Evolutionary conservation across 2,797 vertebrate genomes (phyloP), one percentile per base, ranked within the genome.

Genomic region (Sphenodon punctatus): DNA sequence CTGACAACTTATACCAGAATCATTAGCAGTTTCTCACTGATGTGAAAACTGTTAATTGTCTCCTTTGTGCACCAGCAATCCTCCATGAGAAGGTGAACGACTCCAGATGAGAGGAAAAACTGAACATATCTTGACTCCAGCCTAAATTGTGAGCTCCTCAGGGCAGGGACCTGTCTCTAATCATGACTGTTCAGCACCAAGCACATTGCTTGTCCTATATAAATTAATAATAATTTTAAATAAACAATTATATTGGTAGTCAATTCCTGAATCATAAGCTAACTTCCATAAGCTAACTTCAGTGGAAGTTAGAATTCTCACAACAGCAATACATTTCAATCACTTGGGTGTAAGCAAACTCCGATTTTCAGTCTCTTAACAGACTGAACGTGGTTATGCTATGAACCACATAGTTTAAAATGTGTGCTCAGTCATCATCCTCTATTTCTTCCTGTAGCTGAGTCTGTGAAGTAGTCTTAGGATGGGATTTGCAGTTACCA

Each of bases 401-500:
- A 11, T 75, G 71, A 27, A 41, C 17, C 8, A 71, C 25, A 66
- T 12, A n/a, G 16, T 82, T 69, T 75, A 67, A 42, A 41, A 49
- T 78, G 67, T 88, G 83, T 69, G 27, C n/a, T 66, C 38, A 79
- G 10, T 60, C 73, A 5, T 80, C 25, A n/a, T 56, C 19, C 23
- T 30, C 38, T 25, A 23, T 64, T 38, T 65, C 59, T 60, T 84
- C 72, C 78, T 74, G n/a, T 30, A 68, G 4, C 76, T 88, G 49
- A 25, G 82, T 73, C 32, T 53, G 25, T 53, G 23, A 48, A 68
- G 71, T 70, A 55, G 34, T 68, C 39, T 59, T 4, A 27, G 42
- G 71, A 22, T 66, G 58, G 49, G 74, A 78, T 89, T 84, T 86
- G 59, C 22, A 78, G 45, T 49, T 92, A 64, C 9, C 82, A 38